Percentiles rank a stretch among this genome's conserved stretches.
Evolutionary conservation across 2,113 vertebrate genomes (phyloP).

Genomic region (Coptodon bakossiorum): DNA sequence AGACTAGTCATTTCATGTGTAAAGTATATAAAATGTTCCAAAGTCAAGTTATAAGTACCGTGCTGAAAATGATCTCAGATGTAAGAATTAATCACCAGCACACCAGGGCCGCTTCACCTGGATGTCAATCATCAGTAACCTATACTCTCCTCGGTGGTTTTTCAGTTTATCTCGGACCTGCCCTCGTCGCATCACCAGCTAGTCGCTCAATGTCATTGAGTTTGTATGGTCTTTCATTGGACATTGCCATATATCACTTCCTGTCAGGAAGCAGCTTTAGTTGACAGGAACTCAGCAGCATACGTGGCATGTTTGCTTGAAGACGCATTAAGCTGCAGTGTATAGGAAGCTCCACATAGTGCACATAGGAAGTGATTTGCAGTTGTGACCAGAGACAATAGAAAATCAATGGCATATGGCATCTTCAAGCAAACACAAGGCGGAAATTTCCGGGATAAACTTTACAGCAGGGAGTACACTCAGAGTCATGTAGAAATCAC

Average conservation of each 20-base stretch:
- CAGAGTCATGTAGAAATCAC: neutral
- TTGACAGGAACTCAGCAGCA: neutral
- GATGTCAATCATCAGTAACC: neutral
- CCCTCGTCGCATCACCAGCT: rapidly evolving
- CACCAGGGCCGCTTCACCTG: rapidly evolving
- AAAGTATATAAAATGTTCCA: neutral
- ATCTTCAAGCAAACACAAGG: neutral
- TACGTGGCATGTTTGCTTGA: neutral
- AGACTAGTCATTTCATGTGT: neutral
- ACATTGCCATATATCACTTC: neutral
- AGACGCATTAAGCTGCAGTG: rapidly evolving
- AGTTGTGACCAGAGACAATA: neutral
- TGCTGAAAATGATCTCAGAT: neutral
- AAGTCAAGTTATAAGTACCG: neutral
- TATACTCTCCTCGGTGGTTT: neutral
- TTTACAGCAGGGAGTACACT: neutral
- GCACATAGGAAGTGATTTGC: neutral
- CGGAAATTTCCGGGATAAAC: rapidly evolving
- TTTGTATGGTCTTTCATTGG: neutral
- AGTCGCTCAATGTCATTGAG: rapidly evolving
- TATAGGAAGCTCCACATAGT: neutral
- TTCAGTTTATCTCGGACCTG: neutral
- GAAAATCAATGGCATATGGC: neutral
- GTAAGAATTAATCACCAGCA: neutral
- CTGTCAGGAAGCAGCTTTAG: neutral